Percentiles rank a stretch among this genome's conserved stretches.
Evolutionary conservation across 2,888 invertebrate species (phyloP).

Genomic region (Lissocephala sabroskyi): DNA sequence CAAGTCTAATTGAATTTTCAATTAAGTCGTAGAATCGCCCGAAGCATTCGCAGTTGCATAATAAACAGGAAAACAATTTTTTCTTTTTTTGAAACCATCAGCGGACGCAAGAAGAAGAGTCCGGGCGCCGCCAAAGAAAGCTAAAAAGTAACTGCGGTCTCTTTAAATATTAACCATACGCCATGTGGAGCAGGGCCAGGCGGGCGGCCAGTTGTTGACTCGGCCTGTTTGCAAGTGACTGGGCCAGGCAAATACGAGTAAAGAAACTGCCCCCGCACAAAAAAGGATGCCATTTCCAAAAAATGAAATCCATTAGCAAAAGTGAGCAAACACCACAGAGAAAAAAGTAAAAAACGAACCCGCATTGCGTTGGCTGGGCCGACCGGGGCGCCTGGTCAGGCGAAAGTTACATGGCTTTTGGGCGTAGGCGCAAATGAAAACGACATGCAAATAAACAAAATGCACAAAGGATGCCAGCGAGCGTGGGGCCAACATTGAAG

Average conservation of each 20-base stretch:
- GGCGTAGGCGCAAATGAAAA: conserved; percentile 47
- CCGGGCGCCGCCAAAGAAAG: not conserved
- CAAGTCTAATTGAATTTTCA: conserved; percentile 65
- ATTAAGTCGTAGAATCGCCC: conserved; percentile 50
- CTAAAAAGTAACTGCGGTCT: too few relatives aligned
- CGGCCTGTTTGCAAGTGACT: too few relatives aligned
- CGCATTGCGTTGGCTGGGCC: too few relatives aligned
- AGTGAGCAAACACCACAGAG: conserved; percentile 50
- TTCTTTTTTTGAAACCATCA: not conserved
- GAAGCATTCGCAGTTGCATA: conserved; percentile 14
- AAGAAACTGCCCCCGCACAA: not conserved
- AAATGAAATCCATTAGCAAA: conserved; percentile 56
- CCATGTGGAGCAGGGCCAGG: conserved; percentile 34
- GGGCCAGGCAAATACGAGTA: not conserved
- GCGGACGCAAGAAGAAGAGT: not conserved
- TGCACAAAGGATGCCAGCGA: too few relatives aligned
- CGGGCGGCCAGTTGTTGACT: not conserved
- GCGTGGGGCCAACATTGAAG: conserved; percentile 54
- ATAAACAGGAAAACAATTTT: conserved; percentile 4
- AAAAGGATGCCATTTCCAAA: conserved; percentile 5
- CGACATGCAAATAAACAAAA: conserved; percentile 58
- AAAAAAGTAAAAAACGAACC: too few relatives aligned
- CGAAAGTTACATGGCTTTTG: conserved; percentile 16
- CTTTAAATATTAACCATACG: conserved; percentile 56
- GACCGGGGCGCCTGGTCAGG: too few relatives aligned